Conservation (phyloP, 2,113 vertebrate species). For the Talpa occidentalis region DNA sequence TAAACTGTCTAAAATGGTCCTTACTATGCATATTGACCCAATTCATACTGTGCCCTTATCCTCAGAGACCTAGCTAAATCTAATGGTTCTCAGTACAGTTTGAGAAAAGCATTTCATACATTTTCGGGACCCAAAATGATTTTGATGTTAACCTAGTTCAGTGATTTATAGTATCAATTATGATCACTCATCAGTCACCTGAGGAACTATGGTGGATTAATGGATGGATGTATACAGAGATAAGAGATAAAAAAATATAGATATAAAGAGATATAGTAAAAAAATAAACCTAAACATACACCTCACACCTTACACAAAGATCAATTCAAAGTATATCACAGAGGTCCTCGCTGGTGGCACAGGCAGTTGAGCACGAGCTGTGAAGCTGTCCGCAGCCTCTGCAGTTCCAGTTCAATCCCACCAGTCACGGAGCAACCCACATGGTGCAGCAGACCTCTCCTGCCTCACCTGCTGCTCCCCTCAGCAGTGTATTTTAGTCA, state of each 20-base stretch:
- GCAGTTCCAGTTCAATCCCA: no score
- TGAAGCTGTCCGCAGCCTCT: no score
- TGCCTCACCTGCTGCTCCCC: no score
- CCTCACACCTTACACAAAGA: not conserved
- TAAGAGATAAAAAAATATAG: no score
- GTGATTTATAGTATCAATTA: not conserved
- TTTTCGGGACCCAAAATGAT: not conserved
- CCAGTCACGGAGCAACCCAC: no score
- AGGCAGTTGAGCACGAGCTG: no score
- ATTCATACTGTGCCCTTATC: constrained; percentile 9
- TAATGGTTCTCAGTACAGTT: not conserved
- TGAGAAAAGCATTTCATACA: constrained; percentile 27
- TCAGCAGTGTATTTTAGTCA: no score
- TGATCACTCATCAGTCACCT: not conserved
- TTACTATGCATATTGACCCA: not conserved
- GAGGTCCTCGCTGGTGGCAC: no score
- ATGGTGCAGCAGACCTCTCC: no score
- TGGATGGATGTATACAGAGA: no score
- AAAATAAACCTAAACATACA: not conserved
- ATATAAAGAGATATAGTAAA: not conserved
- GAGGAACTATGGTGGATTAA: not conserved
- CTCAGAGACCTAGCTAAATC: not conserved
- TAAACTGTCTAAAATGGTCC: not conserved
- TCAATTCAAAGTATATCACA: not conserved
- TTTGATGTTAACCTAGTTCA: not conserved